phyloP scores from a whole-genome alignment of 1,140 invertebrate genomes.

The Berghia stephanieae region DNA sequence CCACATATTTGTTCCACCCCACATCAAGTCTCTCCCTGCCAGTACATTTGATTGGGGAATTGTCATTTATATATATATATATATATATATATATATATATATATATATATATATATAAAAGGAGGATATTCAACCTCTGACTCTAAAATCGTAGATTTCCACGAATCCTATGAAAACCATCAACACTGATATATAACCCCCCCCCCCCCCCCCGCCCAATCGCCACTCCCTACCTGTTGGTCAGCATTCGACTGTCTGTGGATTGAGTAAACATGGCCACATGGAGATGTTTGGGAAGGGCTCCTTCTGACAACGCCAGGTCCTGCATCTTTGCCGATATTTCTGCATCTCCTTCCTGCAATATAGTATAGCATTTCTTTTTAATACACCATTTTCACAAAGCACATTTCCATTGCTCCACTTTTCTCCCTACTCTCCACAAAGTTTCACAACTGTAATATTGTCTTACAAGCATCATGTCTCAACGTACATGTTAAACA shows the following conservation, averaged over 20 bases:
- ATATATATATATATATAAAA: no score
- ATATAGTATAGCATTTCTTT: no score
- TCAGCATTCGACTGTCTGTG: conserved; percentile 77
- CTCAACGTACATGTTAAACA: no score
- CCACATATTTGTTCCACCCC: no score
- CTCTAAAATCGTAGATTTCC: conserved; percentile 89
- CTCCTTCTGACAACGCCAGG: conserved; percentile 95
- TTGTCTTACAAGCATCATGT: no score
- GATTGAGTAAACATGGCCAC: conserved; percentile 88
- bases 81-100: no score
- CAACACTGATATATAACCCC: conserved; percentile 93
- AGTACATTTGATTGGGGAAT: no score
- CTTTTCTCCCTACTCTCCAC: not conserved
- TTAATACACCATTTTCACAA: not conserved
- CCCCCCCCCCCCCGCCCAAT: conserved; percentile 90
- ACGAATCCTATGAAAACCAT: conserved; percentile 96
- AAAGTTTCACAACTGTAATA: not conserved
- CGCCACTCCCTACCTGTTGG: conserved; percentile 73
- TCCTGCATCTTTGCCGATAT: conserved; percentile 95
- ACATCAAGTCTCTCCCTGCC: no score
- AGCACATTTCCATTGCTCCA: not conserved
- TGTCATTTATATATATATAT: no score
- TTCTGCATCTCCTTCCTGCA: conserved; percentile 85
- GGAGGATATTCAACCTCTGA: no score
- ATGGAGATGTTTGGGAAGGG: conserved; percentile 90